A percentile compares a stretch with the other conserved stretches of the same genome.
phyloP scores from a whole-genome alignment of 2,113 vertebrate genomes.

The Nicator chloris region DNA sequence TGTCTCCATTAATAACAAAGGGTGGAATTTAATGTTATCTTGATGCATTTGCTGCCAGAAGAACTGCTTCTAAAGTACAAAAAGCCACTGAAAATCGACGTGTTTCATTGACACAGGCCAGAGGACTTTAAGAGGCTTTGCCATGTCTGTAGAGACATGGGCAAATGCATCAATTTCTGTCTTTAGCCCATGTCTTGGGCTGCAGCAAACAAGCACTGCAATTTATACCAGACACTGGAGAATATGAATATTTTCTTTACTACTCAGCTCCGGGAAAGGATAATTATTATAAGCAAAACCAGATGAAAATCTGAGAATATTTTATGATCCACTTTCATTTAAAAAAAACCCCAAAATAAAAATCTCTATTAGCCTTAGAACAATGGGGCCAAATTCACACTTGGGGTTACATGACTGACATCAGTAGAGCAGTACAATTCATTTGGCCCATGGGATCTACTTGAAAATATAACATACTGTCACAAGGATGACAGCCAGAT shows the following conservation, averaged over 20 bases:
- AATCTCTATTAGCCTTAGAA: constrained; percentile 37
- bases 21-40: neutral
- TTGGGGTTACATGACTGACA: constrained; percentile 44
- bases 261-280: constrained; percentile 43
- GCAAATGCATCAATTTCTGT: neutral
- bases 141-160: neutral
- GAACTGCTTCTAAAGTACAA: neutral
- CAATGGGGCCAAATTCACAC: constrained; percentile 58
- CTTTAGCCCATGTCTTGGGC: neutral
- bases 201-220: constrained; percentile 21
- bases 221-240: constrained; percentile 44
- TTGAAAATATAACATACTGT: constrained; percentile 48
- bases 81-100: neutral
- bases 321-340: constrained; percentile 59
- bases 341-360: neutral
- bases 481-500: constrained; percentile 23
- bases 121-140: neutral
- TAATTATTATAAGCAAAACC: constrained; percentile 58
- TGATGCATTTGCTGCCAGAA: neutral
- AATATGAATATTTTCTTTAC: constrained; percentile 57
- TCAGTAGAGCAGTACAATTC: constrained; percentile 21
- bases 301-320: constrained; percentile 61
- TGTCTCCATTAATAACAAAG: neutral
- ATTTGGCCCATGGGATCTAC: constrained; percentile 40
- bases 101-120: neutral